Percentiles rank a stretch among this genome's conserved stretches.
These are phyloP conservation scores for Drosophila fungiperda DNA, from an alignment of 2,888 invertebrate genomes.

Conservation along the genomic window DNA sequence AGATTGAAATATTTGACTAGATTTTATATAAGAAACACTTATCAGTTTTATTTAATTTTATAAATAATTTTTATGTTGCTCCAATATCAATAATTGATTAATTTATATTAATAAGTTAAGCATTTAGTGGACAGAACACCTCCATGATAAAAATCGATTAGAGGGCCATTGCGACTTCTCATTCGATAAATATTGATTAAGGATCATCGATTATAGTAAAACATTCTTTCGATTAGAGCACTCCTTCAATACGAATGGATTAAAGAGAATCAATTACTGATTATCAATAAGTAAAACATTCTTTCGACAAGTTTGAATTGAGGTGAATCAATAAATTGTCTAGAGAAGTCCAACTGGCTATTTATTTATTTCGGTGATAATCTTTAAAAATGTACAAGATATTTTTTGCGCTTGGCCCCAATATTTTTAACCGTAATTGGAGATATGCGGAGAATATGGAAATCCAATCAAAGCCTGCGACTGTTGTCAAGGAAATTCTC, in stretches of 20 bases:
- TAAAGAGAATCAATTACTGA: neutral
- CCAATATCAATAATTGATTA: neutral
- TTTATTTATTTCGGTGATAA: neutral
- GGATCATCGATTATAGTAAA: neutral
- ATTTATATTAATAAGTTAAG: too few species aligned
- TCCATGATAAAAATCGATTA: too few species aligned
- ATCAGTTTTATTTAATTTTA: neutral
- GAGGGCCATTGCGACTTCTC: too few species aligned
- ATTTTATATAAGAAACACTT: neutral
- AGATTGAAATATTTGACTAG: neutral
- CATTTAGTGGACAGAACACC: too few species aligned
- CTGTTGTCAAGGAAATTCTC: constrained; percentile 39
- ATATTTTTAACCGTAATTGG: constrained; percentile 35
- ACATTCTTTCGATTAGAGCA: neutral
- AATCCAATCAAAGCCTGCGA: constrained; percentile 13
- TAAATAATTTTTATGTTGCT: neutral
- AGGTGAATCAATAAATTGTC: too few species aligned
- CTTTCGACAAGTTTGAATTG: too few species aligned
- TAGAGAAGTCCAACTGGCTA: neutral
- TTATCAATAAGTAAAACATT: too few species aligned
- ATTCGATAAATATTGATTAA: too few species aligned
- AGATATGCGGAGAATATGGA: constrained; percentile 12
- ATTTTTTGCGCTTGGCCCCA: constrained; percentile 7
- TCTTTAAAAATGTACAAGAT: neutral
- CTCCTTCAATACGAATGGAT: neutral